Conservation (phyloP, 2,113 vertebrate species). For the Bujurquina vittata region DNA sequence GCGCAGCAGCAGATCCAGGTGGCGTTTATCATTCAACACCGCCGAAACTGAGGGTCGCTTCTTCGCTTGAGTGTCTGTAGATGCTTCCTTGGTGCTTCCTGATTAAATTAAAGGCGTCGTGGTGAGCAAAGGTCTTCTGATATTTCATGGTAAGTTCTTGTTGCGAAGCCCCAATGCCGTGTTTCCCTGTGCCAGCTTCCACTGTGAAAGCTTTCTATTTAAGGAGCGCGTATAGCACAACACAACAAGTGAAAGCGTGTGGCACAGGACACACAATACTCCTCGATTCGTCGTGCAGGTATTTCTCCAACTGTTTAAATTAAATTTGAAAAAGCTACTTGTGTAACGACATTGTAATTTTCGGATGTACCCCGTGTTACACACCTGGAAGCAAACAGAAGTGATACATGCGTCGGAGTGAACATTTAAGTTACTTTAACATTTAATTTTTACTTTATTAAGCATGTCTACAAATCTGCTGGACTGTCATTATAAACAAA, state of each 20-base stretch:
- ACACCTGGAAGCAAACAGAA: not conserved
- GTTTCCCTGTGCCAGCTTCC: not conserved
- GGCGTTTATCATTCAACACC: not conserved
- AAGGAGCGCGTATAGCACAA: not conserved
- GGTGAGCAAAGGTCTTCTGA: not conserved
- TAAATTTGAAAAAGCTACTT: too few relatives aligned
- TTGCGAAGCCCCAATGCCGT: not conserved
- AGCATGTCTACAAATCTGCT: not conserved
- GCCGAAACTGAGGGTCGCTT: too few relatives aligned
- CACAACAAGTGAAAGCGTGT: not conserved
- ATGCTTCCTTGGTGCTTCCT: rapidly evolving
- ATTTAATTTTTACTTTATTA: not conserved
- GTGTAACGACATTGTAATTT: not conserved
- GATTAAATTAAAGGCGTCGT: not conserved
- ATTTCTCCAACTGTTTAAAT: too few relatives aligned
- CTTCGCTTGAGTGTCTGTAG: not conserved
- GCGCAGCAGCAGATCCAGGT: not conserved
- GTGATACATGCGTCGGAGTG: rapidly evolving
- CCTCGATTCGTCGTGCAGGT: too few relatives aligned
- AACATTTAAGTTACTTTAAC: too few relatives aligned
- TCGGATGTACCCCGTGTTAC: not conserved
- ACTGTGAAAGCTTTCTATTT: not conserved
- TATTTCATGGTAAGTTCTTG: conserved; percentile 16
- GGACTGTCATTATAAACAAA: too few relatives aligned
- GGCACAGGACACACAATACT: not conserved